A percentile compares a stretch with the other conserved stretches of the same genome.
Evolutionary conservation across 2,797 vertebrate genomes (phyloP).

Genomic region (Siniperca obscura): DNA sequence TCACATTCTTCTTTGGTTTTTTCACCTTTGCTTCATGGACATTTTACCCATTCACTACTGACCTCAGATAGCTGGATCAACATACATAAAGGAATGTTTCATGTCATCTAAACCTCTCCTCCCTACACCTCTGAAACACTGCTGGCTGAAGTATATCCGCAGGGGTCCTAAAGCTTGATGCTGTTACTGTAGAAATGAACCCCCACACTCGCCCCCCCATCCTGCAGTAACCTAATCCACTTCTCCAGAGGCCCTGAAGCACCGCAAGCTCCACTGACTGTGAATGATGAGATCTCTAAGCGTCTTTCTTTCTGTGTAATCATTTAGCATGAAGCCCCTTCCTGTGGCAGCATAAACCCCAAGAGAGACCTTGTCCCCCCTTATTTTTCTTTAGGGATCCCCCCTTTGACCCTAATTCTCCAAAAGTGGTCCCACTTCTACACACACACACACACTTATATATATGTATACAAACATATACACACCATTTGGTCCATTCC

Average conservation of each 20-base stretch:
- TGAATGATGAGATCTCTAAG: conserved; percentile 68
- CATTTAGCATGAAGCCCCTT: conserved; percentile 63
- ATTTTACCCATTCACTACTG: conserved; percentile 22
- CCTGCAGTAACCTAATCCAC: conserved; percentile 67
- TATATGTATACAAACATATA: conserved; percentile 5
- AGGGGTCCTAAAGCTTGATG: conserved; percentile 48
- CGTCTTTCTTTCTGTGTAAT: conserved; percentile 47
- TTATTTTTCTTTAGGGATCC: conserved; percentile 42
- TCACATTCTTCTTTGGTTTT: conserved; percentile 26
- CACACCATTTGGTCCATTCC: conserved; percentile 32
- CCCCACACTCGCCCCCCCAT: conserved; percentile 21
- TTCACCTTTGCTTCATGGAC: conserved; percentile 42
- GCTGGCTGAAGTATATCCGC: conserved; percentile 34
- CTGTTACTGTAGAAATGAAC: conserved; percentile 54
- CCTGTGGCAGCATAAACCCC: conserved; percentile 53
- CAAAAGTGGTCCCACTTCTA: conserved; percentile 15
- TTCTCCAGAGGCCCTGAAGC: conserved; percentile 57
- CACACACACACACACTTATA: not conserved
- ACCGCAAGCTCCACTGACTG: conserved; percentile 53
- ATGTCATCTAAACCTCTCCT: conserved; percentile 52
- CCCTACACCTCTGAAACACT: conserved; percentile 30
- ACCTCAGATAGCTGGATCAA: conserved; percentile 38
- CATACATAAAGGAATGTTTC: conserved; percentile 50
- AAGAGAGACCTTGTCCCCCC: conserved; percentile 26
- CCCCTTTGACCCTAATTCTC: conserved; percentile 62